Conservation (phyloP, 1,140 invertebrate genomes). For the Diorhabda carinulata region DNA sequence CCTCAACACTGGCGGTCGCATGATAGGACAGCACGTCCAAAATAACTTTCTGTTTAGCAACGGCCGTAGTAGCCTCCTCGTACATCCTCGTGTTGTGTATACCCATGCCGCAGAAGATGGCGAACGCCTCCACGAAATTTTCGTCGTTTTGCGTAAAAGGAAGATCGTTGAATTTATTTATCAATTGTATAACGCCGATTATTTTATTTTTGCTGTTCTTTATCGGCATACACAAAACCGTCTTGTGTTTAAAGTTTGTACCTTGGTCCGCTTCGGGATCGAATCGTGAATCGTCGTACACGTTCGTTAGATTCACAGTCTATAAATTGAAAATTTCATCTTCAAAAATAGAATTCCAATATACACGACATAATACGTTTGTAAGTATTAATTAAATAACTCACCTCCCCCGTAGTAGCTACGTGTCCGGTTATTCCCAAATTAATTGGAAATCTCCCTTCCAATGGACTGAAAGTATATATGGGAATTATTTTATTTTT, state of each 20-base stretch:
- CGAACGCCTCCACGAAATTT: constrained; percentile 92
- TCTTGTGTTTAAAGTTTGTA: constrained; percentile 74
- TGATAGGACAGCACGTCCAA: constrained; percentile 95
- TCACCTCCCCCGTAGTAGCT: constrained; percentile 91
- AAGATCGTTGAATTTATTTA: constrained; percentile 89
- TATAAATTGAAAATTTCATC: constrained; percentile 43
- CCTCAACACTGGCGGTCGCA: constrained; percentile 85
- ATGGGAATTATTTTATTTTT: too few species aligned
- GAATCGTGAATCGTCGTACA: constrained; percentile 88
- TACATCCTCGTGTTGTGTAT: constrained; percentile 98
- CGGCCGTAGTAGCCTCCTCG: constrained; percentile 86
- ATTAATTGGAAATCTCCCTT: constrained; percentile 93
- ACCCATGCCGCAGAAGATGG: constrained; percentile 96
- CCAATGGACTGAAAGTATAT: constrained; percentile 66
- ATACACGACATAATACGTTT: too few species aligned
- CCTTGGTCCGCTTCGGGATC: constrained; percentile 80
- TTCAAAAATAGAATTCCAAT: too few species aligned
- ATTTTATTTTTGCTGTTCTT: constrained; percentile 85
- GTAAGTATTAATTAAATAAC: constrained; percentile 28
- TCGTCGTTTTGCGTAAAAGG: constrained; percentile 89
- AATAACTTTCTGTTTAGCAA: constrained; percentile 93
- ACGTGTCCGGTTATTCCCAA: constrained; percentile 94
- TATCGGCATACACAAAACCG: constrained; percentile 88
- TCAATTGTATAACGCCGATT: constrained; percentile 88
- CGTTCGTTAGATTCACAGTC: constrained; percentile 85